These are phyloP conservation scores for Python bivittatus DNA, from an alignment of 2,113 vertebrate genomes.

Conservation along the genomic window DNA sequence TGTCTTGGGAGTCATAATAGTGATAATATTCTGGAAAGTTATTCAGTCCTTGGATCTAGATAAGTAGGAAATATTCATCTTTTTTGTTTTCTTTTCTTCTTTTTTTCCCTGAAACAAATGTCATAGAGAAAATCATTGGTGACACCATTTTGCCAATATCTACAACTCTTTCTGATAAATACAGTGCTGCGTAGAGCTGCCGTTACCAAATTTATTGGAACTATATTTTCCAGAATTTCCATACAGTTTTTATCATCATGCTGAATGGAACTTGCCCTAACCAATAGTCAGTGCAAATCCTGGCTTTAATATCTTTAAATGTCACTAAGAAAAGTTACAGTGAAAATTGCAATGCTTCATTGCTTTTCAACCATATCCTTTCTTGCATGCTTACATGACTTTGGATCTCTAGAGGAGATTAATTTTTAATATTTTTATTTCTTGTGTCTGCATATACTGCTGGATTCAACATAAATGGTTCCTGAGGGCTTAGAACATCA, in stretches of 20 bases:
- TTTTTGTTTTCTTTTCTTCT: not conserved
- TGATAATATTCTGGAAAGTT: not conserved
- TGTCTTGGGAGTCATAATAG: not conserved
- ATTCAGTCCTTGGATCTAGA: not conserved
- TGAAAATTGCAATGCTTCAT: not conserved
- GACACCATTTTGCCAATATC: not conserved
- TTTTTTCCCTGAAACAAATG: not conserved
- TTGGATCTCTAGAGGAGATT: not conserved
- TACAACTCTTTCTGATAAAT: not conserved
- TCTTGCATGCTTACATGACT: not conserved
- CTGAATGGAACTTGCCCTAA: not conserved
- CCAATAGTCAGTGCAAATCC: not conserved
- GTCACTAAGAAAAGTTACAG: not conserved
- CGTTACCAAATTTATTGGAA: not conserved
- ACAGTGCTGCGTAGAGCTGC: not conserved
- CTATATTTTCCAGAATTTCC: not conserved
- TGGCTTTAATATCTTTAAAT: not conserved
- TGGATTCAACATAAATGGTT: not conserved
- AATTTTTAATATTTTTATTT: not conserved
- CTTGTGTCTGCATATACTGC: not conserved
- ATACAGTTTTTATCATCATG: not conserved
- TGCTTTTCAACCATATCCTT: not conserved
- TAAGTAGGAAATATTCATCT: not conserved
- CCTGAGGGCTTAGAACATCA: not conserved
- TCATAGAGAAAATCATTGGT: not conserved